phyloP scores from a whole-genome alignment of 2,888 invertebrate species.

The Andrena bucephala region DNA sequence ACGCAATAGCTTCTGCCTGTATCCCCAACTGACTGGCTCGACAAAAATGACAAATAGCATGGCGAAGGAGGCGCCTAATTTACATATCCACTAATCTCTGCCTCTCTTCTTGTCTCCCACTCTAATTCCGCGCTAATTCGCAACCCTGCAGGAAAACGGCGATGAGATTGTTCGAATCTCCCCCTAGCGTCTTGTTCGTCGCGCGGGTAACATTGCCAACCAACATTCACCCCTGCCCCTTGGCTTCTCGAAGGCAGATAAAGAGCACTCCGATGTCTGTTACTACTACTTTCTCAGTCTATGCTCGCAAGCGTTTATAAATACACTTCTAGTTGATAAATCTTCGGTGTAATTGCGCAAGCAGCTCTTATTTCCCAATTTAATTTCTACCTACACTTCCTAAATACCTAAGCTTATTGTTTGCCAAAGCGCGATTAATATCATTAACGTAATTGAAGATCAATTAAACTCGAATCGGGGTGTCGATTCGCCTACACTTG shows the following conservation, averaged over 20 bases:
- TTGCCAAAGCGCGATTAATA: conserved; percentile 49
- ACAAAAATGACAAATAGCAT: conserved; percentile 79
- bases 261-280: conserved; percentile 29
- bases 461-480: conserved; percentile 80
- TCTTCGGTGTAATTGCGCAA: too few relatives aligned
- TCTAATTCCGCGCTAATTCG: conserved; percentile 72
- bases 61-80: conserved; percentile 75
- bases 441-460: conserved; percentile 56
- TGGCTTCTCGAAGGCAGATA: conserved; percentile 13
- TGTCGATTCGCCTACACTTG: conserved; percentile 69
- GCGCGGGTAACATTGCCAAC: conserved; percentile 47
- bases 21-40: conserved; percentile 46
- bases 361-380: too few relatives aligned
- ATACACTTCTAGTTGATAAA: background rate
- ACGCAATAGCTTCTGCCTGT: conserved; percentile 29
- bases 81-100: conserved; percentile 78
- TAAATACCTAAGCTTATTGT: background rate
- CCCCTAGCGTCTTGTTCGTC: conserved; percentile 47
- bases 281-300: conserved; percentile 33
- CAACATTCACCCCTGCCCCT: conserved; percentile 50
- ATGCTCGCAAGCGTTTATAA: background rate
- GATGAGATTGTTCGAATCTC: conserved; percentile 70
- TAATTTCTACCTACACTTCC: background rate
- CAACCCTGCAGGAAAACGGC: conserved; percentile 66
- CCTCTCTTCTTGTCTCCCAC: conserved; percentile 62